These are phyloP conservation scores for Rhineura floridana DNA, from an alignment of 2,113 vertebrate genomes.

Conservation along the genomic window DNA sequence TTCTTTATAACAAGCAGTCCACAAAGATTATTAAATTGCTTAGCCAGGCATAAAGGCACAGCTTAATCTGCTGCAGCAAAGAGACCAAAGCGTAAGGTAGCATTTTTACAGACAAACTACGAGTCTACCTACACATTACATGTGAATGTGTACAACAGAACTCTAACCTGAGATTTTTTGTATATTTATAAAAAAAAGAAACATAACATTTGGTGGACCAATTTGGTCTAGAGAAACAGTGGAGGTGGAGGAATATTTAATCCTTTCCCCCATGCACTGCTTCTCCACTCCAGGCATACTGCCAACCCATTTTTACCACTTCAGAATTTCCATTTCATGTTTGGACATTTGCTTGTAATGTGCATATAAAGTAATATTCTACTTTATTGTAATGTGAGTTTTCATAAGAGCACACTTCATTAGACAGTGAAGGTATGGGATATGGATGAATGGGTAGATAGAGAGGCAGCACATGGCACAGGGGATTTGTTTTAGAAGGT, in stretches of 20 bases:
- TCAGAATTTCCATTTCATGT: too few species aligned
- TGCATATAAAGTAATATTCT: too few species aligned
- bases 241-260: not conserved
- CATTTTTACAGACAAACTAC: not conserved
- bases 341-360: too few species aligned
- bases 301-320: too few species aligned
- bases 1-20: not conserved
- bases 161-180: not conserved
- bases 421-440: not conserved
- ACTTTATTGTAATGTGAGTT: too few species aligned
- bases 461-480: not conserved
- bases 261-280: too few species aligned
- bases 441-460: not conserved
- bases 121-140: not conserved
- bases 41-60: not conserved
- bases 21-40: not conserved
- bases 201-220: not conserved
- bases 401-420: not conserved
- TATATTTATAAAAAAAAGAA: not conserved
- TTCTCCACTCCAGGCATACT: too few species aligned
- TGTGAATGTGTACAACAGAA: not conserved
- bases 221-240: too few species aligned
- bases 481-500: not conserved
- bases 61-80: not conserved
- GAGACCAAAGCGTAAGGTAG: not conserved